Conservation (phyloP, 2,888 invertebrate genomes). For the Macrophya alboannulata region DNA sequence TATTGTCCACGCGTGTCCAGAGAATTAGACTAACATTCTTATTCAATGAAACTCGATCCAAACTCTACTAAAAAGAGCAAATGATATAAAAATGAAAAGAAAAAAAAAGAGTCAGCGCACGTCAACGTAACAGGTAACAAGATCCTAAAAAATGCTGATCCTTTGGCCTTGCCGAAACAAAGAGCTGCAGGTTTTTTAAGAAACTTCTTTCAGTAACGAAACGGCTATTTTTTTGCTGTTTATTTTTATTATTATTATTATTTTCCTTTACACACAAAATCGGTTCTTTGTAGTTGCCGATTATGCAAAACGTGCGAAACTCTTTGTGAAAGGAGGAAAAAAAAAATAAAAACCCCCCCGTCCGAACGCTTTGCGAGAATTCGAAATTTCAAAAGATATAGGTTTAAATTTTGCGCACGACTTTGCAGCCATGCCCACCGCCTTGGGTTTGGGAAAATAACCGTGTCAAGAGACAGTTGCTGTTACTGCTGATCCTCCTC, state of each 20-base stretch:
- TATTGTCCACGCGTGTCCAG: background rate
- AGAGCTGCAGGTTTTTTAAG: slow-evolving; percentile 11
- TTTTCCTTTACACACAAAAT: background rate
- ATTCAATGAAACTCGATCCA: background rate
- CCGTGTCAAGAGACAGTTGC: slow-evolving; percentile 50
- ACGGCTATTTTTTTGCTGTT: background rate
- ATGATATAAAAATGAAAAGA: background rate
- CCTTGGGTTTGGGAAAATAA: slow-evolving; percentile 10
- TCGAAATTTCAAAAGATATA: background rate
- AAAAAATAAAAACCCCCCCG: background rate
- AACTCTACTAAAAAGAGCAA: background rate
- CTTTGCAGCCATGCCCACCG: background rate
- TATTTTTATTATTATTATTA: background rate
- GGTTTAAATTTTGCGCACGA: slow-evolving; percentile 45
- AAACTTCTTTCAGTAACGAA: slow-evolving; percentile 29
- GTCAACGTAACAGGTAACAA: slow-evolving; percentile 33
- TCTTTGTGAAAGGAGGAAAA: background rate
- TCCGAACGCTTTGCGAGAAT: background rate
- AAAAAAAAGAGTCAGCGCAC: background rate
- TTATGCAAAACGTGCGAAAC: slow-evolving; percentile 24
- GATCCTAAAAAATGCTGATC: slow-evolving; percentile 52
- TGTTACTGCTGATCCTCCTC: background rate
- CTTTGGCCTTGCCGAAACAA: slow-evolving; percentile 41
- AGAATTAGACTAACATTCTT: background rate
- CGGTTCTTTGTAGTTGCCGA: slow-evolving; percentile 31